Percentiles rank a stretch among this genome's conserved stretches.
phyloP scores from a whole-genome alignment of 2,113 vertebrate species.

The Hippocampus abdominalis region DNA sequence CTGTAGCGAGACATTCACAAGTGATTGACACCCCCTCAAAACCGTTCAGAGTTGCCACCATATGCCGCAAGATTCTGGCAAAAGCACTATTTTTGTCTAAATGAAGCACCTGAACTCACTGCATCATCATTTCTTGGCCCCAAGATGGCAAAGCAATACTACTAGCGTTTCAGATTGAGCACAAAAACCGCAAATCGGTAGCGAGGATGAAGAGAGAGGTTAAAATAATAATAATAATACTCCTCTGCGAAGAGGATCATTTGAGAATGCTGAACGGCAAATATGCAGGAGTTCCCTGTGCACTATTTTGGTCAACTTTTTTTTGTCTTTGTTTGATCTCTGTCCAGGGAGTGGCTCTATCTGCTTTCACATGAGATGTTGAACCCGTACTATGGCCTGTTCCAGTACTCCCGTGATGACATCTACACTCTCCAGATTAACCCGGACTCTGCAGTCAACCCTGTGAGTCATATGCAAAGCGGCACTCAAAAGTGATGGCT shows the following conservation, averaged over 20 bases:
- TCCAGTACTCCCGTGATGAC: constrained; percentile 97
- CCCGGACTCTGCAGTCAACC: constrained; percentile 96
- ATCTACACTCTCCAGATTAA: constrained; percentile 99
- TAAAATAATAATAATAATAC: too few species aligned
- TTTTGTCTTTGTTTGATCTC: background rate
- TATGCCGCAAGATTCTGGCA: background rate
- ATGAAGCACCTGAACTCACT: background rate
- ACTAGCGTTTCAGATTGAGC: too few species aligned
- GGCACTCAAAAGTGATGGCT: background rate
- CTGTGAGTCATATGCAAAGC: constrained; percentile 69
- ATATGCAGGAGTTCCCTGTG: background rate
- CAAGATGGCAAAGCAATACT: too few species aligned
- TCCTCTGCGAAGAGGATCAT: too few species aligned
- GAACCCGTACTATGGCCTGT: constrained; percentile 97
- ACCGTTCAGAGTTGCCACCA: background rate
- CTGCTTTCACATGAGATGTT: constrained; percentile 98
- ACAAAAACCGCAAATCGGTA: too few species aligned
- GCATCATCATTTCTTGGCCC: background rate
- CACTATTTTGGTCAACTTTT: background rate
- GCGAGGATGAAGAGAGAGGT: too few species aligned
- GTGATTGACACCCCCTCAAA: background rate
- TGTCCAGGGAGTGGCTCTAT: constrained; percentile 92
- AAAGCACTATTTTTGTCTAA: background rate
- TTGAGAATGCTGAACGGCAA: too few species aligned
- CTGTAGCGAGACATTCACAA: background rate